A percentile compares a stretch with the other conserved stretches of the same genome.
Evolutionary conservation across 2,113 vertebrate species (phyloP).

Genomic region (Lycocorax pyrrhopterus): DNA sequence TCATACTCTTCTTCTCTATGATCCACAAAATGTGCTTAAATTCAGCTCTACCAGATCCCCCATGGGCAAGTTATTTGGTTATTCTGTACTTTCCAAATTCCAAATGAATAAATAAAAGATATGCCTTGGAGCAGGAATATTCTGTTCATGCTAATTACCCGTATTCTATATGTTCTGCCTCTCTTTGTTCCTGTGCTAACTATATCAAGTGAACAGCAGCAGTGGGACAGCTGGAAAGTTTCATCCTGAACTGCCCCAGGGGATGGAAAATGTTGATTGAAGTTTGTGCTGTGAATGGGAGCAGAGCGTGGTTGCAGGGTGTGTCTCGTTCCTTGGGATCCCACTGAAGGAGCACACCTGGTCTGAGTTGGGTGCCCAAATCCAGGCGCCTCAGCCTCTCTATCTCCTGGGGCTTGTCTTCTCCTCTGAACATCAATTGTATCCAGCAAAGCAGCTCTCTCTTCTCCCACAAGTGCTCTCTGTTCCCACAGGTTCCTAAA

Average conservation of each 20-base stretch:
- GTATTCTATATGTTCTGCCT: neutral
- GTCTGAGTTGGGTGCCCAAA: neutral
- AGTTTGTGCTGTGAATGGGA: neutral
- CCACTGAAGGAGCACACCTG: neutral
- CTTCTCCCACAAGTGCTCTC: neutral
- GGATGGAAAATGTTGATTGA: neutral
- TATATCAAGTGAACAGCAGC: neutral
- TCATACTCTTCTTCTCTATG: neutral
- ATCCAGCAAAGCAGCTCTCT: neutral
- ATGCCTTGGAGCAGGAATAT: neutral
- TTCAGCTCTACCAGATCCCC: neutral
- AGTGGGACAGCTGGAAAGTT: neutral
- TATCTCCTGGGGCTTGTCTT: neutral
- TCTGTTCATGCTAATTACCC: neutral
- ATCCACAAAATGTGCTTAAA: neutral
- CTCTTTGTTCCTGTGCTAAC: neutral
- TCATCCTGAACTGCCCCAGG: neutral
- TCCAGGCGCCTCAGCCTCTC: accelerated
- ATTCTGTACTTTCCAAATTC: neutral
- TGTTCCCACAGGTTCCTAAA: neutral
- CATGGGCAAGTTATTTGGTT: neutral
- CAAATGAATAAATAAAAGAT: neutral
- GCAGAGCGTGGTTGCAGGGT: neutral
- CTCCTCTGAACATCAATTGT: neutral
- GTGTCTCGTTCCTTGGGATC: neutral